These are phyloP conservation scores for Hydrocynus forskahlii DNA, from an alignment of 2,797 vertebrate genomes.

Conservation along the genomic window DNA sequence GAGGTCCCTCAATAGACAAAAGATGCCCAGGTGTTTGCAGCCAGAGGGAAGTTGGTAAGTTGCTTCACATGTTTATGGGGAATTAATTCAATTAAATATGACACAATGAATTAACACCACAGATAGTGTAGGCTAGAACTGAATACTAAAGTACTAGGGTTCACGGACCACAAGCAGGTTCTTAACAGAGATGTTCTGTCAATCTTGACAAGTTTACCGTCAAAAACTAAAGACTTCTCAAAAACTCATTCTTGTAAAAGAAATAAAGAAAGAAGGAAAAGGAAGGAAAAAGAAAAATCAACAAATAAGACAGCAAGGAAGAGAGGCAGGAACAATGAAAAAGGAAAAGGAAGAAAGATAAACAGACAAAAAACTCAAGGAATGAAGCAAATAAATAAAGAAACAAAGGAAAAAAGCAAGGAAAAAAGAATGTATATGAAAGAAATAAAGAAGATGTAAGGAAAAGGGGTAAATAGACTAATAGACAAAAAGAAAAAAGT, in stretches of 20 bases:
- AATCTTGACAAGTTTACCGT: too few relatives aligned
- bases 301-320: not conserved
- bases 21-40: conserved; percentile 14
- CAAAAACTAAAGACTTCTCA: too few relatives aligned
- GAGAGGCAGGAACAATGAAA: not conserved
- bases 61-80: not conserved
- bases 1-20: not conserved
- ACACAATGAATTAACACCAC: not conserved
- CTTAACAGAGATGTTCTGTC: too few relatives aligned
- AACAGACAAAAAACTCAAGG: too few relatives aligned
- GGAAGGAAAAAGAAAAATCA: not conserved
- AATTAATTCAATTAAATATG: not conserved
- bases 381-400: too few relatives aligned
- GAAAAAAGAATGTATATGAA: not conserved
- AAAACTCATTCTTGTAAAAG: too few relatives aligned
- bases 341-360: not conserved
- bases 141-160: not conserved
- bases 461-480: too few relatives aligned
- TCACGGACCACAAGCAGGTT: too few relatives aligned
- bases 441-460: too few relatives aligned
- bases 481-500: not conserved
- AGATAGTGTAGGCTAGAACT: not conserved
- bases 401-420: not conserved
- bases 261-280: not conserved
- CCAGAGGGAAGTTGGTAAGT: not conserved